These are phyloP conservation scores for Lampris incognitus DNA, from an alignment of 2,113 vertebrate species.

Conservation along the genomic window DNA sequence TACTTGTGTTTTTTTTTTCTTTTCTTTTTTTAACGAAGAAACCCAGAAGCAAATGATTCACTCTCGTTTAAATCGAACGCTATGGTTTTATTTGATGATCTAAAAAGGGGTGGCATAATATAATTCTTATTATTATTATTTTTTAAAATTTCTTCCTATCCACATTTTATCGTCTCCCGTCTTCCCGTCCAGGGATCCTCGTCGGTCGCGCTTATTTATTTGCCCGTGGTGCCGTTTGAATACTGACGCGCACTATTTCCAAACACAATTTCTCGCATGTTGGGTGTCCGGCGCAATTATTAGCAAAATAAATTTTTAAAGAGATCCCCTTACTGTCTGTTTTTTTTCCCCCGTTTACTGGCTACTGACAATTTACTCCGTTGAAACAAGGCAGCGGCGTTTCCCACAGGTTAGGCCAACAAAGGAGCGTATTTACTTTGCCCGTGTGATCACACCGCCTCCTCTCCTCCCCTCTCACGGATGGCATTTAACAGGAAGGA, in stretches of 20 bases:
- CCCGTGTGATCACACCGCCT: conserved; percentile 69
- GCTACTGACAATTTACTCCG: conserved; percentile 55
- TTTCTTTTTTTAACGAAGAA: conserved; percentile 26
- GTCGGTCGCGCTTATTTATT: conserved; percentile 69
- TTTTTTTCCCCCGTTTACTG: conserved; percentile 31
- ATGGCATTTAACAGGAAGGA: conserved; percentile 82
- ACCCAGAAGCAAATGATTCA: conserved; percentile 50
- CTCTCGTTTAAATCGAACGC: conserved; percentile 52
- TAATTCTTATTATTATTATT: conserved; percentile 1
- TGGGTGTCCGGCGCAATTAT: conserved; percentile 60
- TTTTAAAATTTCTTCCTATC: conserved; percentile 29
- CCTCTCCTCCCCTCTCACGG: conserved; percentile 45
- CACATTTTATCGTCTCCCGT: conserved; percentile 40
- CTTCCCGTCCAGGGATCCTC: conserved; percentile 59
- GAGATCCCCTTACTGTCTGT: conserved; percentile 33
- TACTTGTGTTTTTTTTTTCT: conserved; percentile 35
- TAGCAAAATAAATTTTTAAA: conserved; percentile 55
- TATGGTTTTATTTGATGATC: conserved; percentile 43
- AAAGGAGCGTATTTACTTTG: conserved; percentile 71
- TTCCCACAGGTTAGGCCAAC: conserved; percentile 68
- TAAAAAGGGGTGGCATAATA: conserved; percentile 18
- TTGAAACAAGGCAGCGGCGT: conserved; percentile 66
- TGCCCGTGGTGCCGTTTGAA: conserved; percentile 58
- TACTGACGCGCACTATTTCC: conserved; percentile 53
- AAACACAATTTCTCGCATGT: conserved; percentile 60